A percentile compares a stretch with the other conserved stretches of the same genome.
Conservation (phyloP, 1,140 invertebrate species). For the Listronotus bonariensis region DNA sequence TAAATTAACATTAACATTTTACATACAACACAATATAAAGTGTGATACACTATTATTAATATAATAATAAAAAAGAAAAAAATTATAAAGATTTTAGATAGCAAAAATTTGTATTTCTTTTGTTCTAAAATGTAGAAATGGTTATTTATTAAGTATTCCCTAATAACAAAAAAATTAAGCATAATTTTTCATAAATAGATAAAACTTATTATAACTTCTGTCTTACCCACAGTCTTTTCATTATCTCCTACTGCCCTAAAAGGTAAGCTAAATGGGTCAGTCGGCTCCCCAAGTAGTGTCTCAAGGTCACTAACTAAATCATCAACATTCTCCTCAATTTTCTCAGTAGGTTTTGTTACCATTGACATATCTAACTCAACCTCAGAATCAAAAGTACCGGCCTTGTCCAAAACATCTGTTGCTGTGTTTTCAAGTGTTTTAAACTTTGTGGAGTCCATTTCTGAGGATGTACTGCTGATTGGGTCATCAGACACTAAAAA, state of each 20-base stretch:
- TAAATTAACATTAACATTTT: too few relatives aligned
- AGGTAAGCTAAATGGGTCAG: slow-evolving; percentile 33
- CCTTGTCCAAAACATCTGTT: slow-evolving; percentile 6
- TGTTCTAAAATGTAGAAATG: too few relatives aligned
- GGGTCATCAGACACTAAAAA: slow-evolving; percentile 47
- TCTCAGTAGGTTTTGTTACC: slow-evolving; percentile 40
- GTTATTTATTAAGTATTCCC: too few relatives aligned
- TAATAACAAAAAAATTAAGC: too few relatives aligned
- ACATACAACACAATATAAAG: too few relatives aligned
- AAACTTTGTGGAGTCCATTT: slow-evolving; percentile 31
- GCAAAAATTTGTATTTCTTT: too few relatives aligned
- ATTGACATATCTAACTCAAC: slow-evolving; percentile 51
- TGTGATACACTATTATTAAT: too few relatives aligned
- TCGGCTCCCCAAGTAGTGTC: slow-evolving; percentile 50
- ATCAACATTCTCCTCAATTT: slow-evolving; percentile 53
- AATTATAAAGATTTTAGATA: too few relatives aligned
- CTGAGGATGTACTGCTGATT: slow-evolving; percentile 50
- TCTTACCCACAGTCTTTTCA: background rate
- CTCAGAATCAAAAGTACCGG: slow-evolving; percentile 37
- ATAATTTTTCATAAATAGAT: too few relatives aligned
- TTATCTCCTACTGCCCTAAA: slow-evolving; percentile 1
- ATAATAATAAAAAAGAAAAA: too few relatives aligned
- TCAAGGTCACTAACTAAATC: slow-evolving; percentile 54
- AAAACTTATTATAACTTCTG: too few relatives aligned
- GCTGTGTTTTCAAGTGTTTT: slow-evolving; percentile 12